Evolutionary conservation across 2,113 vertebrate genomes (phyloP).

Genomic region (Hucho hucho): DNA sequence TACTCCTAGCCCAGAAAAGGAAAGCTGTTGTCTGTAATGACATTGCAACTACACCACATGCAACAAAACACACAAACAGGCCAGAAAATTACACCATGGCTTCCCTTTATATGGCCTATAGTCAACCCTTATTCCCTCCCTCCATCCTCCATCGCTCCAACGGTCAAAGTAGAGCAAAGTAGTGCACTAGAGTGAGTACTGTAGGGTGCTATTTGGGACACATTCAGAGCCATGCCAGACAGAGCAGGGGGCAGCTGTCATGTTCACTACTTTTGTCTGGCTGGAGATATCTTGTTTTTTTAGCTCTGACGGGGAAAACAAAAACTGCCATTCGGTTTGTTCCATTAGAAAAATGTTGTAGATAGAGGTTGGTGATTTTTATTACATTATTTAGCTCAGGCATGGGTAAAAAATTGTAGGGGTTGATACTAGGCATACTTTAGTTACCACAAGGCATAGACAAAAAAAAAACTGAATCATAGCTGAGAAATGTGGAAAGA

Average conservation of each 20-base stretch:
- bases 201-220: background rate
- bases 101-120: background rate
- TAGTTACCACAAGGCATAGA: background rate
- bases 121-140: background rate
- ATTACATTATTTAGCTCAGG: too few species aligned
- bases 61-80: background rate
- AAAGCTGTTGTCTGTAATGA: background rate
- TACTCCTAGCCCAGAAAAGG: background rate
- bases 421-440: background rate
- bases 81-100: background rate
- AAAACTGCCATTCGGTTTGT: too few species aligned
- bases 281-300: too few species aligned
- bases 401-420: too few species aligned
- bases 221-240: slow-evolving; percentile 20
- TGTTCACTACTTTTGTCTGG: slow-evolving; percentile 5
- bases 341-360: too few species aligned
- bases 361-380: too few species aligned
- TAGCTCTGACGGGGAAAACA: too few species aligned
- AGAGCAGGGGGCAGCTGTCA: slow-evolving; percentile 15
- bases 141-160: background rate
- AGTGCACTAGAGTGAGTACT: slow-evolving; percentile 10
- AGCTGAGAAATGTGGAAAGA: too few species aligned
- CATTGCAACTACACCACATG: background rate
- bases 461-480: background rate
- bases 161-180: slow-evolving; percentile 14